Evolutionary conservation across 92 coral and sea anemone genomes (phyloP).

Genomic region (Pocillopora meandrina): DNA sequence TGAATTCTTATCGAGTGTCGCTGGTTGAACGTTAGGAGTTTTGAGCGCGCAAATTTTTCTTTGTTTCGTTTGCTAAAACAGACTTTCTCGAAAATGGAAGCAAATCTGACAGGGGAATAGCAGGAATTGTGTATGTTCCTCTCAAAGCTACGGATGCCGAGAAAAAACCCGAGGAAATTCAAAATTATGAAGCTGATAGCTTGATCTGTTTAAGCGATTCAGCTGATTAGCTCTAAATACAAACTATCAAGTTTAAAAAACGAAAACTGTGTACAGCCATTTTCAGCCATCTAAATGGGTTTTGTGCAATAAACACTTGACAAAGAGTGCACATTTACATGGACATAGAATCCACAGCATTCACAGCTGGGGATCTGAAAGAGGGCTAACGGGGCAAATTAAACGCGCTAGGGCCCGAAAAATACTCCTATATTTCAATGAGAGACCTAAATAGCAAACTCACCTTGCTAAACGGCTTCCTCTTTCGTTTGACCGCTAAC

Average conservation of each 20-base stretch:
- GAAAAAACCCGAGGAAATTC: background rate
- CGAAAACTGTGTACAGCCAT: too few species aligned
- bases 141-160: background rate
- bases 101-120: background rate
- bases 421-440: background rate
- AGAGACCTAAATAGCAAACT: conserved; percentile 2
- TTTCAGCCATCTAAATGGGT: too few species aligned
- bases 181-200: background rate
- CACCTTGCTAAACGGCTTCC: conserved; percentile 89
- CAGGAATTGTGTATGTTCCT: background rate
- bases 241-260: background rate
- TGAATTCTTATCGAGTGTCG: background rate
- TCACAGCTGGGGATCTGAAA: too few species aligned
- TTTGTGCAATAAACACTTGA: too few species aligned
- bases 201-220: background rate
- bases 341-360: too few species aligned
- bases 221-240: background rate
- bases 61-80: too few species aligned
- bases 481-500: conserved; percentile 74
- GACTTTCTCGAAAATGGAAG: background rate
- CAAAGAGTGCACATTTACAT: too few species aligned
- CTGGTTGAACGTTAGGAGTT: too few species aligned
- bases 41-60: conserved; percentile 2
- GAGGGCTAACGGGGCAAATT: background rate
- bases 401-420: background rate